Percentiles rank a stretch among this genome's conserved stretches.
Conservation (phyloP, 1,140 invertebrate species). For the Heliconius melpomene region DNA sequence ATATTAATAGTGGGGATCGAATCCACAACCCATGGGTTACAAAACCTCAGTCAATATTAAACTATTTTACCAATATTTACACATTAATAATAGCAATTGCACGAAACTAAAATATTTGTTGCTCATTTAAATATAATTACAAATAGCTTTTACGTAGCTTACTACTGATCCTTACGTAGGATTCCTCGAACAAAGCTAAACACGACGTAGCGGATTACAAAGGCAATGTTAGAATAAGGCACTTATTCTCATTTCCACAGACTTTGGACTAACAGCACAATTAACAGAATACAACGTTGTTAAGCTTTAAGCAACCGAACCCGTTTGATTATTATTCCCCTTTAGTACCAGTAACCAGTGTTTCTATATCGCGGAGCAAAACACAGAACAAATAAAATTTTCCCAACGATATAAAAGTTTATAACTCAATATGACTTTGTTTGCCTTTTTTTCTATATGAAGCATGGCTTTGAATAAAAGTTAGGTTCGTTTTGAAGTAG, state of each 20-base stretch:
- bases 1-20: too few relatives aligned
- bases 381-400: slow-evolving; percentile 5
- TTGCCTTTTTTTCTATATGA: slow-evolving; percentile 31
- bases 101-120: not conserved
- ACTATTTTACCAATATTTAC: too few relatives aligned
- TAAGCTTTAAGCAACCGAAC: slow-evolving; percentile 8
- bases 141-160: slow-evolving; percentile 10
- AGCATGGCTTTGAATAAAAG: slow-evolving; percentile 29
- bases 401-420: slow-evolving; percentile 25
- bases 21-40: too few relatives aligned
- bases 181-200: slow-evolving; percentile 2
- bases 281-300: slow-evolving; percentile 4
- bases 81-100: not conserved
- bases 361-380: slow-evolving; percentile 4
- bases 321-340: slow-evolving; percentile 7
- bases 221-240: slow-evolving; percentile 21
- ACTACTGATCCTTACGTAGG: not conserved
- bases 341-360: not conserved
- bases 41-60: too few relatives aligned
- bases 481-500: slow-evolving; percentile 29
- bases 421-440: slow-evolving; percentile 34
- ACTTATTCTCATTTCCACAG: not conserved
- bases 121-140: not conserved
- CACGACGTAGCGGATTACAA: slow-evolving; percentile 3
- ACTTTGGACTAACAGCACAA: slow-evolving; percentile 2